A percentile compares a stretch with the other conserved stretches of the same genome.
These are phyloP conservation scores for Pelvicachromis taeniatus DNA, from an alignment of 2,113 vertebrate species.

Conservation along the genomic window DNA sequence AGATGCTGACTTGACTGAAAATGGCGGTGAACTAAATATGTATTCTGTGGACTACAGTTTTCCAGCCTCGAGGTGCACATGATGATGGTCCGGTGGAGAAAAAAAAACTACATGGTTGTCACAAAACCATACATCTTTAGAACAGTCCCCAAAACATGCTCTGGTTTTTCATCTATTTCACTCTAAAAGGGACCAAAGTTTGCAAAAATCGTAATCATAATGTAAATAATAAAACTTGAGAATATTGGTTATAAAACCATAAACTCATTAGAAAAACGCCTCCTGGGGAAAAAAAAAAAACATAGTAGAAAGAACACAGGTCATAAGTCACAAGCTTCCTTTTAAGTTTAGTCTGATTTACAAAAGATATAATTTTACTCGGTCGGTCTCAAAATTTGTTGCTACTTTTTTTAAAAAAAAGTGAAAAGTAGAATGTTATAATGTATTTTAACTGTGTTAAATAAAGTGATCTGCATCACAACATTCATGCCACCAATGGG, in stretches of 20 bases:
- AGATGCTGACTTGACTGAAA: neutral
- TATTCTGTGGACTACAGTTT: neutral
- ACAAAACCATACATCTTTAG: neutral
- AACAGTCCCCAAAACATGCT: neutral
- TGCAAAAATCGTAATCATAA: neutral
- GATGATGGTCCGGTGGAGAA: too few relatives aligned
- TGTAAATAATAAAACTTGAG: neutral
- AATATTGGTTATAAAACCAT: neutral
- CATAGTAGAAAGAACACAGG: neutral
- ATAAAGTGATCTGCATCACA: neutral
- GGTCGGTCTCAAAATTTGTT: neutral
- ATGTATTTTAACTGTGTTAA: neutral
- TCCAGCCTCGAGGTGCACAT: neutral
- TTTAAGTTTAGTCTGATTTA: neutral
- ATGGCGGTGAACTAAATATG: neutral
- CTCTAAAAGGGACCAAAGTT: neutral
- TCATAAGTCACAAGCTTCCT: neutral
- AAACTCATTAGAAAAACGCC: neutral
- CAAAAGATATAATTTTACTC: neutral
- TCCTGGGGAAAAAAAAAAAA: accelerated
- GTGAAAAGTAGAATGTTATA: neutral
- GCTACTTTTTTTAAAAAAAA: neutral
- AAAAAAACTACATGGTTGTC: neutral
- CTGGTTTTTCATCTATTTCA: neutral
- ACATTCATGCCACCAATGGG: neutral